A percentile compares a stretch with the other conserved stretches of the same genome.
Conservation (phyloP, 2,113 vertebrate genomes). For the Grantiella picta region DNA sequence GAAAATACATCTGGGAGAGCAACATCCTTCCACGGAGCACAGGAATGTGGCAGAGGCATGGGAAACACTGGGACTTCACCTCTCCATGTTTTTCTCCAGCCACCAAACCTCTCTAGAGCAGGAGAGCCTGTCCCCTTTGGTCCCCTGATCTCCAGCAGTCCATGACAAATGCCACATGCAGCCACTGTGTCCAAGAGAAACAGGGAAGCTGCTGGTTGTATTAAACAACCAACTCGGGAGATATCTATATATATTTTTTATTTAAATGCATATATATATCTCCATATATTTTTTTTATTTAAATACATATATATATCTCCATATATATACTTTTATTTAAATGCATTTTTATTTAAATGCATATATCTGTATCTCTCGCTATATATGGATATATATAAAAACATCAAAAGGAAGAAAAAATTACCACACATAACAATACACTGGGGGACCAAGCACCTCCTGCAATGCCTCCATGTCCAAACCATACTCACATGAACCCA, state of each 20-base stretch:
- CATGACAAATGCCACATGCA: rapidly evolving
- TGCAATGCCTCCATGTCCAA: neutral
- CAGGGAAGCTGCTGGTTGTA: neutral
- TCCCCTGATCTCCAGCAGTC: neutral
- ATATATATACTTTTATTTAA: neutral
- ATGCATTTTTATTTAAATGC: neutral
- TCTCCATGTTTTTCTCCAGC: neutral
- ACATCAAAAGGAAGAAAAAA: neutral
- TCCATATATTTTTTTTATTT: neutral
- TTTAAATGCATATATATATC: neutral
- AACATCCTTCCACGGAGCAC: neutral
- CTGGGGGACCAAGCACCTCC: neutral
- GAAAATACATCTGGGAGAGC: neutral
- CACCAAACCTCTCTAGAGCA: neutral
- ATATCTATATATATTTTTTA: neutral
- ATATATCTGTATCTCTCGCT: neutral
- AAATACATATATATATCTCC: neutral
- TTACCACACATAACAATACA: neutral
- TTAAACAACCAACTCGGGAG: neutral
- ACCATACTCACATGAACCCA: neutral
- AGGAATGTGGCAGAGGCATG: rapidly evolving
- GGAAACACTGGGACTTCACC: neutral
- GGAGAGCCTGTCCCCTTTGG: neutral
- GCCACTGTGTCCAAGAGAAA: neutral
- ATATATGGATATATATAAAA: neutral